Evolutionary conservation across 1,140 invertebrate species (phyloP).

Genomic region (Atta cephalotes): DNA sequence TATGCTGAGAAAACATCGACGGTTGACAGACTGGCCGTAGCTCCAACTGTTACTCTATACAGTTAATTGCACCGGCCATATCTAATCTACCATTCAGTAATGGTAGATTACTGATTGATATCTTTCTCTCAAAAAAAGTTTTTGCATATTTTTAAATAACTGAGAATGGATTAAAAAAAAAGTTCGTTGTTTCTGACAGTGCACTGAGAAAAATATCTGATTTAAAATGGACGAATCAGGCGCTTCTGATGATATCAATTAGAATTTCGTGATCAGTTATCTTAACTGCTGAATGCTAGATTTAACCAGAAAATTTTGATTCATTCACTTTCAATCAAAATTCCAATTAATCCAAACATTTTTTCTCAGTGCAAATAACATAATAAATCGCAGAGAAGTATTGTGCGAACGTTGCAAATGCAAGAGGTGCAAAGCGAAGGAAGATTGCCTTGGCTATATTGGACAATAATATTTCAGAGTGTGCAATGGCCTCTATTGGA

Average conservation of each 20-base stretch:
- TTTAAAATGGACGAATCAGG: no score
- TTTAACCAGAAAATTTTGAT: no score
- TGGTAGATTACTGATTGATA: background rate
- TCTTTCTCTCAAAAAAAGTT: background rate
- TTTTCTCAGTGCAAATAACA: background rate
- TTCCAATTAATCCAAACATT: no score
- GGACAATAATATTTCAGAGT: constrained; percentile 56
- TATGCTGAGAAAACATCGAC: constrained; percentile 64
- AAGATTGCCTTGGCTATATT: background rate
- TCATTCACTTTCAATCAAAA: no score
- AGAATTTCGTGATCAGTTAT: no score
- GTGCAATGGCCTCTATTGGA: constrained; percentile 68
- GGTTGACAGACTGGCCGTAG: constrained; percentile 59
- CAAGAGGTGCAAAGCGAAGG: constrained; percentile 10
- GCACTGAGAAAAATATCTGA: no score
- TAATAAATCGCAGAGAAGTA: constrained; percentile 9
- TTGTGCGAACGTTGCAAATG: constrained; percentile 36
- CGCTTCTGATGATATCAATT: no score
- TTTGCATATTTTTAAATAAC: constrained; percentile 18
- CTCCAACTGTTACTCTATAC: constrained; percentile 55
- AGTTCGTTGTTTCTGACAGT: background rate
- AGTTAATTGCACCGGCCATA: background rate
- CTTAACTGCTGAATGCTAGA: no score
- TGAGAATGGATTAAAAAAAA: background rate
- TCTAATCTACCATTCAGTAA: background rate